A percentile compares a stretch with the other conserved stretches of the same genome.
These are phyloP conservation scores for Coelinius sp. DNA, from an alignment of 2,888 invertebrate species.

Conservation along the genomic window DNA sequence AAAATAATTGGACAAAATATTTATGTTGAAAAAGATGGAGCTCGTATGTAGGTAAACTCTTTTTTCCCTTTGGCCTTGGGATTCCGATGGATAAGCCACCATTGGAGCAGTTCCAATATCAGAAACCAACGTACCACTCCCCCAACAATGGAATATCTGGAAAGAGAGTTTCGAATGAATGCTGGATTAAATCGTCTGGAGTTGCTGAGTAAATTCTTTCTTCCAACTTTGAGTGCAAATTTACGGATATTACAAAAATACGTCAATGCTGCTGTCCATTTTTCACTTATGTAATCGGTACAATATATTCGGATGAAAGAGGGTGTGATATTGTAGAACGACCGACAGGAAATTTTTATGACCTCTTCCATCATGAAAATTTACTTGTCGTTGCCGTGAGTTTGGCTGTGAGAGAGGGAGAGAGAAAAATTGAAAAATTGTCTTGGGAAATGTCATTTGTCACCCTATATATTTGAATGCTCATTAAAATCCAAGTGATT, in stretches of 20 bases:
- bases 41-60: background rate
- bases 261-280: background rate
- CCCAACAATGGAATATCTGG: slow-evolving; percentile 13
- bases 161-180: background rate
- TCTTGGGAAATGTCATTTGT: background rate
- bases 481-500: too few relatives aligned
- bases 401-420: background rate
- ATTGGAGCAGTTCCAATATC: slow-evolving; percentile 2
- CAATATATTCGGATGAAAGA: slow-evolving; percentile 28
- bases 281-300: background rate
- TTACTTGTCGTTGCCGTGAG: background rate
- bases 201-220: slow-evolving; percentile 11
- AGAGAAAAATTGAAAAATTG: slow-evolving; percentile 19
- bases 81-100: slow-evolving; percentile 6
- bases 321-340: background rate
- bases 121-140: background rate
- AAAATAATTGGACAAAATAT: too few relatives aligned
- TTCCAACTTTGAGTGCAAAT: slow-evolving; percentile 4
- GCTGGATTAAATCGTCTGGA: slow-evolving; percentile 1
- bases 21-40: background rate
- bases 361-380: slow-evolving; percentile 26
- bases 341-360: slow-evolving; percentile 26
- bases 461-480: too few relatives aligned
- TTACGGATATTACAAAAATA: background rate
- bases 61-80: background rate